Conservation (phyloP, 2,113 vertebrate genomes). For the Leucoraja erinaceus region DNA sequence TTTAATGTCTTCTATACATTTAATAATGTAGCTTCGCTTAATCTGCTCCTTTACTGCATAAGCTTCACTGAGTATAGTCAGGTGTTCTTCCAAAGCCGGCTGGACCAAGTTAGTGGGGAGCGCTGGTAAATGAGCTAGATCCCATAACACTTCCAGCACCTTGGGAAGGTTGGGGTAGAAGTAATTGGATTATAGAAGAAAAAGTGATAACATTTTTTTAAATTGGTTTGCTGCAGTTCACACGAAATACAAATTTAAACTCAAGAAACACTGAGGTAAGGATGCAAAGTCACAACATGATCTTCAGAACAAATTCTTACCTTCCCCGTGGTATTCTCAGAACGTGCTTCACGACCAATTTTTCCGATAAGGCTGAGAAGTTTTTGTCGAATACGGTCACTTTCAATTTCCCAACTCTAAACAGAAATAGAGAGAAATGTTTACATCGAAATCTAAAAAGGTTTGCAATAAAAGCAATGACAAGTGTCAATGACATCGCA, state of each 20-base stretch:
- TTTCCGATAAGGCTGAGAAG: constrained; percentile 89
- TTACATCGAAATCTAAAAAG: not conserved
- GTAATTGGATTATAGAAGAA: not conserved
- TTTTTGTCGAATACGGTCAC: constrained; percentile 88
- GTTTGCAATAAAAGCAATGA: no score
- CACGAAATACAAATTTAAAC: not conserved
- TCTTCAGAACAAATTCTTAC: constrained; percentile 47
- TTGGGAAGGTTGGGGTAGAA: constrained; percentile 43
- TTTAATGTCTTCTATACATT: constrained; percentile 98
- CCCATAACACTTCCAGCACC: constrained; percentile 96
- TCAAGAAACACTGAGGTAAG: not conserved
- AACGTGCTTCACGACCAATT: constrained; percentile 89
- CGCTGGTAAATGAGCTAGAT: constrained; percentile 87
- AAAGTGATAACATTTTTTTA: not conserved
- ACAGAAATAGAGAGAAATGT: constrained; percentile 39
- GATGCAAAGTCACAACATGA: not conserved
- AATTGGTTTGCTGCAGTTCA: not conserved
- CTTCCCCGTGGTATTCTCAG: constrained; percentile 91
- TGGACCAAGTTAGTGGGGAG: constrained; percentile 85
- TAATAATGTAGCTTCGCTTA: constrained; percentile 93
- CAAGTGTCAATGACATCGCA: no score
- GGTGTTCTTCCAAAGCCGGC: constrained; percentile 91
- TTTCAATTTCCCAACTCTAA: constrained; percentile 96
- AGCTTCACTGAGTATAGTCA: constrained; percentile 94
- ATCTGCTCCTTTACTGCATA: constrained; percentile 91